Percentiles rank a stretch among this genome's conserved stretches.
Evolutionary conservation across 2,113 vertebrate genomes (phyloP).

Genomic region (Oncorhynchus gorbuscha): DNA sequence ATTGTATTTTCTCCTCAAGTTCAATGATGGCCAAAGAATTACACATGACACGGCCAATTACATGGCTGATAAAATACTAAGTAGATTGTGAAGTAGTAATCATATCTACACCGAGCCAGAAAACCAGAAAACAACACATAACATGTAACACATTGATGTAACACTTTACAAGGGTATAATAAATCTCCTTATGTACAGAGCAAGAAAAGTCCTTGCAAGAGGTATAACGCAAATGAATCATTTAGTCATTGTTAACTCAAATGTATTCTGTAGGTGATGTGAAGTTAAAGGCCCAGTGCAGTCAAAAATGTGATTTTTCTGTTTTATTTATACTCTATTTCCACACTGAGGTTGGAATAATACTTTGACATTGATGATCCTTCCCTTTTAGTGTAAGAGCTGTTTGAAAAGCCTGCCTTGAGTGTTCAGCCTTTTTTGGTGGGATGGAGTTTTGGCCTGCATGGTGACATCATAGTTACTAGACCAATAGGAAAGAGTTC

Average conservation of each 20-base stretch:
- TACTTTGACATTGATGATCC: no score
- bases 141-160: slow-evolving; percentile 22
- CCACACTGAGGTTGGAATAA: no score
- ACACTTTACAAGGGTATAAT: slow-evolving; percentile 30
- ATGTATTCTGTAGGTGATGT: background rate
- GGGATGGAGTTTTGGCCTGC: no score
- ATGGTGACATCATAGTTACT: no score
- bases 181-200: slow-evolving; percentile 21
- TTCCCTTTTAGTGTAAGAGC: no score
- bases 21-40: slow-evolving; percentile 13
- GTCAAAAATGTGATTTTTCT: no score
- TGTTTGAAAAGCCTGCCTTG: no score
- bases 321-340: no score
- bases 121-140: slow-evolving; percentile 8
- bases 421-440: no score
- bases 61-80: slow-evolving; percentile 7
- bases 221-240: background rate
- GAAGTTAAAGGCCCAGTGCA: background rate
- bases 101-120: slow-evolving; percentile 26
- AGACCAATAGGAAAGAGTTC: no score
- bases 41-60: slow-evolving; percentile 5
- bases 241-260: background rate
- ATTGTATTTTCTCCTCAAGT: slow-evolving; percentile 5
- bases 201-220: background rate
- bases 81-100: slow-evolving; percentile 7